Percentiles rank a stretch among this genome's conserved stretches.
phyloP scores from a whole-genome alignment of 2,113 vertebrate species.

The Miniopterus natalensis region DNA sequence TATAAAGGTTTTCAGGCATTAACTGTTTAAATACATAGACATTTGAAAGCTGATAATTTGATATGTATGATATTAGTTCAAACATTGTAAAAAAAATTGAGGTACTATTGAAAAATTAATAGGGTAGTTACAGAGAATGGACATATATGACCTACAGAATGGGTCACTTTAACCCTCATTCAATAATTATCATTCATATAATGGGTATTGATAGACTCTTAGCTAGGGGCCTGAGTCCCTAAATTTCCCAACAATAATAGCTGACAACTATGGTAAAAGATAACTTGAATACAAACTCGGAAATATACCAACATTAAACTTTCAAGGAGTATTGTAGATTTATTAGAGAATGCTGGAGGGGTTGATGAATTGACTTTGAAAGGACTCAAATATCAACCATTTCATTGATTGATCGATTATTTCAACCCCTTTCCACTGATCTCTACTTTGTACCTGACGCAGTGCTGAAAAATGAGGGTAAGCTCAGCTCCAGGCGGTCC shows the following conservation, averaged over 20 bases:
- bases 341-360: background rate
- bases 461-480: background rate
- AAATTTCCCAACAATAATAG: background rate
- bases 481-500: background rate
- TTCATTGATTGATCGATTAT: background rate
- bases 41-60: background rate
- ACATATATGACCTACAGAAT: too few relatives aligned
- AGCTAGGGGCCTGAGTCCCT: background rate
- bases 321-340: background rate
- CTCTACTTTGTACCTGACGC: background rate
- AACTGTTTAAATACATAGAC: background rate
- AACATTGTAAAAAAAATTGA: conserved; percentile 36
- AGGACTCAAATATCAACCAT: background rate
- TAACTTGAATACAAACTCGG: background rate
- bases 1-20: background rate
- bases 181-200: background rate
- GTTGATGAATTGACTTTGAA: background rate
- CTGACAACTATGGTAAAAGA: background rate
- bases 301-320: background rate
- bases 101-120: background rate
- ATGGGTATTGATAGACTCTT: background rate
- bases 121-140: background rate
- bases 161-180: background rate
- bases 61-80: background rate
- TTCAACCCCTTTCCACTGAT: background rate